phyloP scores from a whole-genome alignment of 92 coral and sea anemone species.

The Phenganax marumi region DNA sequence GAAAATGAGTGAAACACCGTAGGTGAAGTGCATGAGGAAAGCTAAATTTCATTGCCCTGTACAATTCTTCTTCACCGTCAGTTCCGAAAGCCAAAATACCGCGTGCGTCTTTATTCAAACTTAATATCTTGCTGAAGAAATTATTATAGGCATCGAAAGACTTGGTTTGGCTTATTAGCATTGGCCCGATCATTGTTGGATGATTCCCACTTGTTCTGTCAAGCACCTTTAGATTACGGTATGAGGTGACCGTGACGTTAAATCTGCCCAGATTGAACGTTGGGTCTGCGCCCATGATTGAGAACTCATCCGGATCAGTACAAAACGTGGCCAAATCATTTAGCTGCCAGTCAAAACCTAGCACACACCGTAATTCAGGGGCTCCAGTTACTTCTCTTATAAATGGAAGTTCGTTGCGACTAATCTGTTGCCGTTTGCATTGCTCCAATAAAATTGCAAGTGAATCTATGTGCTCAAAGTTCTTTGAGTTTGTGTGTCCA shows the following conservation, averaged over 20 bases:
- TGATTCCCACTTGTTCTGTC: slow-evolving; percentile 40
- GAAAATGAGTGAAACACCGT: no score
- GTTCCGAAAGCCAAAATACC: no score
- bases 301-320: slow-evolving; percentile 47
- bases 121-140: slow-evolving; percentile 49
- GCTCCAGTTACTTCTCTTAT: no score
- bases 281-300: slow-evolving; percentile 53
- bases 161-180: slow-evolving; percentile 56
- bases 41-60: no score
- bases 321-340: slow-evolving; percentile 48
- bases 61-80: no score
- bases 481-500: background rate
- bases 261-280: slow-evolving; percentile 61
- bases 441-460: background rate
- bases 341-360: slow-evolving; percentile 52
- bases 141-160: slow-evolving; percentile 52
- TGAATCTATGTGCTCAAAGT: background rate
- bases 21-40: no score
- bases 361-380: slow-evolving; percentile 60
- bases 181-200: slow-evolving; percentile 59
- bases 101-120: no score
- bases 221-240: slow-evolving; percentile 29
- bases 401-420: background rate
- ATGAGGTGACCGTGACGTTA: no score
- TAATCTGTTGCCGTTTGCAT: no score